Evolutionary conservation across 64 coral and sea anemone species (phyloP), one percentile per base, ranked within the genome.

Genomic region (Actinia tenebrosa): DNA sequence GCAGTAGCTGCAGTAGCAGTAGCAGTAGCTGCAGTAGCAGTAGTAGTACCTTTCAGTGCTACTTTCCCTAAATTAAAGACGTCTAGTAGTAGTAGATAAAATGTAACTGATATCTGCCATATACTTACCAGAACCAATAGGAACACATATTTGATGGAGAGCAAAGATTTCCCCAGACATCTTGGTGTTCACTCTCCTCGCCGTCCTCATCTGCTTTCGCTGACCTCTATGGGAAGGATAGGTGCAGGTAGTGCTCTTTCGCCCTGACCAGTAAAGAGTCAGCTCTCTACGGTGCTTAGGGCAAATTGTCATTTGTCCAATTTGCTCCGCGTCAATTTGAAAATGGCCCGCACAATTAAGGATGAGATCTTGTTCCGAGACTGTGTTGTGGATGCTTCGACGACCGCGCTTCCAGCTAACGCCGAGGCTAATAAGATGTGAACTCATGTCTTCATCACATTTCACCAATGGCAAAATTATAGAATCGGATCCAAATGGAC

Each of bases 211-310:
- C 14, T 71, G 79, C 53, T 89, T 89, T 71, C 80, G 22, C 19
- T 42, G 68, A n/a, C 72, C 68, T 58, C 44, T 45, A 52, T 91
- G 89, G 42, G 53, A 64, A 4, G 89, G 89, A 91, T 91, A 86
- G 45, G 71, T 30, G 64, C 89, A 91, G 19, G 58, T 86, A 64
- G 16, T 86, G 59, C 89, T 91, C 53, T 91, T 81, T n/a, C 84
- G 83, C 46, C 89, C 89, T 37, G 72, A 47, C 89, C 89, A 91
- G 83, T 91, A 77, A 44, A 86, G 50, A 25, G 89, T 86, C 23
- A 86, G 25, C 46, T 80, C 77, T 77, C 64, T 25, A 9, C 58
- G 60, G 45, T 84, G 89, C 64, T 71, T 84, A 11, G 44, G 88
- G 44, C 85, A 87, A 52, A 80, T 89, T 1, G 44, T 89, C 79